Percentiles rank a stretch among this genome's conserved stretches.
These are phyloP conservation scores for Lasioglossum leucozonium DNA, from an alignment of 2,888 invertebrate genomes.

Conservation along the genomic window DNA sequence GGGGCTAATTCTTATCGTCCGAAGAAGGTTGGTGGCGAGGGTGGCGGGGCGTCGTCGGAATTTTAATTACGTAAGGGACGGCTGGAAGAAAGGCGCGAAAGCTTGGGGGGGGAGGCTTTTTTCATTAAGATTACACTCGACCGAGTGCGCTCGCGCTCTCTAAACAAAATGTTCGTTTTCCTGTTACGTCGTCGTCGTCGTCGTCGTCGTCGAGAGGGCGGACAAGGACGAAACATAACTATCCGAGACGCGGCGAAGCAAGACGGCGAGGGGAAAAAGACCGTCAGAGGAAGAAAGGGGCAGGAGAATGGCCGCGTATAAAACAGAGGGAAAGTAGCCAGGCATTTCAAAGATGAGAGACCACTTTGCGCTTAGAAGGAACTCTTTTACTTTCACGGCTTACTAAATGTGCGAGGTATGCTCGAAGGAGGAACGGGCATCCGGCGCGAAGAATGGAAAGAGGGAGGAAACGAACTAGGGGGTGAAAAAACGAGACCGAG, in stretches of 20 bases:
- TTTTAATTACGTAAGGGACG: conserved; percentile 60
- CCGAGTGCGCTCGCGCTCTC: conserved; percentile 35
- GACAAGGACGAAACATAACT: conserved; percentile 4
- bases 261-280: conserved; percentile 1
- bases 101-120: conserved; percentile 35
- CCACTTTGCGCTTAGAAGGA: conserved; percentile 67
- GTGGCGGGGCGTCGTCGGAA: conserved; percentile 11
- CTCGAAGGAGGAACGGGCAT: conserved; percentile 33
- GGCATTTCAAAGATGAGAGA: conserved; percentile 71
- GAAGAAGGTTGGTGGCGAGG: not conserved
- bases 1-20: conserved; percentile 31
- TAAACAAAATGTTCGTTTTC: conserved; percentile 67
- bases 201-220: not conserved
- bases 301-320: conserved; percentile 37
- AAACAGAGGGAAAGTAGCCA: conserved; percentile 55
- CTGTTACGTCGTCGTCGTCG: conserved; percentile 44
- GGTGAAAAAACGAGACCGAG: not conserved
- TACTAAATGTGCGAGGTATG: conserved; percentile 61
- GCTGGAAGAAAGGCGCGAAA: conserved; percentile 32
- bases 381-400: conserved; percentile 63
- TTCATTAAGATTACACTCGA: conserved; percentile 66
- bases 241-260: not conserved
- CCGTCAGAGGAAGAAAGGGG: conserved; percentile 31
- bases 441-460: conserved; percentile 17
- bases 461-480: not conserved